Conservation (phyloP, 2,113 vertebrate species). For the human region DNA sequence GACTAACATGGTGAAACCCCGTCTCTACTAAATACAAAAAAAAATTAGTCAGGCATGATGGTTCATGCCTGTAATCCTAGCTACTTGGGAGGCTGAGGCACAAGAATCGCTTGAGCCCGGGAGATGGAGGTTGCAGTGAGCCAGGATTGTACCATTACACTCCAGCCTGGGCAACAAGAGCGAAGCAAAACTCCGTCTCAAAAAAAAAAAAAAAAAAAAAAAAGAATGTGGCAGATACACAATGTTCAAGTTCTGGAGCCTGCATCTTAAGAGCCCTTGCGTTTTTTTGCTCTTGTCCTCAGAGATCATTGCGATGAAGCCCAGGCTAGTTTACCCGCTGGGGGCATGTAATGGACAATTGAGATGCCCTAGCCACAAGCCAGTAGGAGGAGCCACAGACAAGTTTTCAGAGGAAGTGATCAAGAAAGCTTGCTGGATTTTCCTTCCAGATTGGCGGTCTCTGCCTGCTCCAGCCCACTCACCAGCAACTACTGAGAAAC, state of each 20-base stretch:
- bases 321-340: background rate
- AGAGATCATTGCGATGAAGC: background rate
- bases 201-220: too few relatives aligned
- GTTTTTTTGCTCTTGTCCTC: background rate
- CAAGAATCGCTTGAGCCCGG: too few relatives aligned
- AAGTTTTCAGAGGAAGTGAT: background rate
- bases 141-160: too few relatives aligned
- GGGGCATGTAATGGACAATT: background rate
- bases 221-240: too few relatives aligned
- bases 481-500: background rate
- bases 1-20: too few relatives aligned
- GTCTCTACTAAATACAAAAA: too few relatives aligned
- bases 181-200: too few relatives aligned
- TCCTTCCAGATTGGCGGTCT: background rate
- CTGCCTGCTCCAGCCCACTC: background rate
- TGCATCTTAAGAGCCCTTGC: background rate
- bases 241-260: background rate
- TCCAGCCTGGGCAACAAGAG: too few relatives aligned
- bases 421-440: background rate
- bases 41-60: too few relatives aligned
- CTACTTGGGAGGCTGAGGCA: too few relatives aligned
- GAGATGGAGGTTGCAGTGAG: too few relatives aligned
- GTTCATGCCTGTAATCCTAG: too few relatives aligned
- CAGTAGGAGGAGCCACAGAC: background rate
- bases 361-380: background rate